Percentiles rank a stretch among this genome's conserved stretches.
Conservation (phyloP, 2,888 invertebrate species). For the Archaeoteleia sp. region DNA sequence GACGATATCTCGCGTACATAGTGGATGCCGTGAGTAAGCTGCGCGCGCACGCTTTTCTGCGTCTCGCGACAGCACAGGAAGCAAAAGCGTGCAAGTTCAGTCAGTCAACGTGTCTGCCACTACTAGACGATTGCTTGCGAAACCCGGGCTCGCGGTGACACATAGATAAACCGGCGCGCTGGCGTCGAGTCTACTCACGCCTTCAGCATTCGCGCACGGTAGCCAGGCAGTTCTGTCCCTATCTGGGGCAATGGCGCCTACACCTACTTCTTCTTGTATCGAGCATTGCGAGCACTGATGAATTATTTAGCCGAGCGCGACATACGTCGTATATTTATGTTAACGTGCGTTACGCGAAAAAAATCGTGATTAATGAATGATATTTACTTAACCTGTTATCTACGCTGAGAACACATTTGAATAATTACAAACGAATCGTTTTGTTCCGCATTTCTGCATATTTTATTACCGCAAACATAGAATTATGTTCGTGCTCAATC, state of each 20-base stretch:
- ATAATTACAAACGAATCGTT: constrained; percentile 15
- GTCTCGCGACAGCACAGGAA: constrained; percentile 14
- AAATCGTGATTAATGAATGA: constrained; percentile 33
- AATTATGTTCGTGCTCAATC: no score
- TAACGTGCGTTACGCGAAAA: constrained; percentile 11
- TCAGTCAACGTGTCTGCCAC: constrained; percentile 38
- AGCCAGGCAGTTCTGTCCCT: constrained; percentile 19
- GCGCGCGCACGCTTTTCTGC: neutral
- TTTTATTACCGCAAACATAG: no score
- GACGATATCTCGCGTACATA: no score
- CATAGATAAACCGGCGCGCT: constrained; percentile 20
- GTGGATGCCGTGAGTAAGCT: neutral
- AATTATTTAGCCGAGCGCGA: constrained; percentile 43
- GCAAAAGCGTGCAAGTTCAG: constrained; percentile 30
- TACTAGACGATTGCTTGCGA: constrained; percentile 42
- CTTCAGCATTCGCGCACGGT: constrained; percentile 35
- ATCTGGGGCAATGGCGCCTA: constrained; percentile 48
- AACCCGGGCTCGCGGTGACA: constrained; percentile 35
- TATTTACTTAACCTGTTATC: constrained; percentile 27
- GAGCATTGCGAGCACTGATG: constrained; percentile 24
- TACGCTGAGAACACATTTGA: neutral
- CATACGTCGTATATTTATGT: constrained; percentile 15
- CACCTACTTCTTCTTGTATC: constrained; percentile 44
- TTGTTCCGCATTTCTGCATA: constrained; percentile 40
- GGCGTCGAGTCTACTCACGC: constrained; percentile 35